Conservation (phyloP, 2,888 invertebrate species). For the Campopleginae sp. region DNA sequence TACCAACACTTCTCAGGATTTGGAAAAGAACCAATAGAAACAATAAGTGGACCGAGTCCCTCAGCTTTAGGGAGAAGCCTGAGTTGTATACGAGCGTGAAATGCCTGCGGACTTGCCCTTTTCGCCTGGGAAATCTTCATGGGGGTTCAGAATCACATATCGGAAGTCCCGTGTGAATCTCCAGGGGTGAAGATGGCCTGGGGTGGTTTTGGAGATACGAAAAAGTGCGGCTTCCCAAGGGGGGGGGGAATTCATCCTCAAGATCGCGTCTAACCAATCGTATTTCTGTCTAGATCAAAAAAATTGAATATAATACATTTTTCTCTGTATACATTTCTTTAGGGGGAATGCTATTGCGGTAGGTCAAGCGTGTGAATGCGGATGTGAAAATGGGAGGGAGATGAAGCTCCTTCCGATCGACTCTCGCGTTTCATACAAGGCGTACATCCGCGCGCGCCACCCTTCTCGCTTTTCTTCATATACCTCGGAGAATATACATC, state of each 20-base stretch:
- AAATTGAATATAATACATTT: slow-evolving; percentile 20
- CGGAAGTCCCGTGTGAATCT: slow-evolving; percentile 65
- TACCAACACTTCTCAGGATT: background rate
- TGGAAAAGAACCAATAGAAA: slow-evolving; percentile 7
- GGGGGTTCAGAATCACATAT: slow-evolving; percentile 47
- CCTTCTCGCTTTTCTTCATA: slow-evolving; percentile 30
- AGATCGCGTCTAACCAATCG: slow-evolving; percentile 52
- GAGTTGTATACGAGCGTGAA: slow-evolving; percentile 9
- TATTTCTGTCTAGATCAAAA: slow-evolving; percentile 12
- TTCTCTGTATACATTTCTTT: slow-evolving; percentile 10
- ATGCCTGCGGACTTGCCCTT: slow-evolving; percentile 7
- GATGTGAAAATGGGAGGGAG: slow-evolving; percentile 65
- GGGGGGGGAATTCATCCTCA: slow-evolving; percentile 37
- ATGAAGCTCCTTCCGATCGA: slow-evolving; percentile 62
- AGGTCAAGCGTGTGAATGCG: slow-evolving; percentile 68
- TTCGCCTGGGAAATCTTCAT: slow-evolving; percentile 58
- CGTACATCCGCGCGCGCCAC: slow-evolving; percentile 45
- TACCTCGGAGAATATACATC: slow-evolving; percentile 41
- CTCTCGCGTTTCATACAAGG: slow-evolving; percentile 27
- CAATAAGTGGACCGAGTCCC: background rate
- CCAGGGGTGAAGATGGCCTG: slow-evolving; percentile 50
- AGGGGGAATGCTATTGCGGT: slow-evolving; percentile 56
- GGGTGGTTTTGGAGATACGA: slow-evolving; percentile 36
- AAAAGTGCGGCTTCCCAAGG: slow-evolving; percentile 35
- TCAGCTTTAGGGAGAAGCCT: background rate